A percentile compares a stretch with the other conserved stretches of the same genome.
phyloP scores from a whole-genome alignment of 2,113 vertebrate species.

The Peucedramus taeniatus region DNA sequence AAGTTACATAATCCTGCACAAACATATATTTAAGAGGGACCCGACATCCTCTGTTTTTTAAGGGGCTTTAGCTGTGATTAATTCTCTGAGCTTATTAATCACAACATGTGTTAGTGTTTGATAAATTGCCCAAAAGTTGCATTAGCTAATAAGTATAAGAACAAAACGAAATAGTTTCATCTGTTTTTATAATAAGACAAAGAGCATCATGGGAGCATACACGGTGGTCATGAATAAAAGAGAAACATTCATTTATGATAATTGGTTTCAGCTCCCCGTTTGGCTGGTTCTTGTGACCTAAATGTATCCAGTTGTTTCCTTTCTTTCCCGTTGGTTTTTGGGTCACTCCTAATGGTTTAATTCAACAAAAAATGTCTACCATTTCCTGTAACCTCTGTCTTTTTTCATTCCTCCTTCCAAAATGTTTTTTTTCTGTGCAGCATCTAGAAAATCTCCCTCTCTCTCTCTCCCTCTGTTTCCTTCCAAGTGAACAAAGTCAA shows the following conservation, averaged over 20 bases:
- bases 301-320: constrained; percentile 89
- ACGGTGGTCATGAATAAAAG: constrained; percentile 86
- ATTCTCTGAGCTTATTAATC: constrained; percentile 75
- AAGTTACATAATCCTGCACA: constrained; percentile 67
- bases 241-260: constrained; percentile 88
- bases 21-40: constrained; percentile 59
- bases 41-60: constrained; percentile 23
- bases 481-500: constrained; percentile 83
- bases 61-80: constrained; percentile 64
- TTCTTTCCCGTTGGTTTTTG: constrained; percentile 83
- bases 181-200: constrained; percentile 85
- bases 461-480: constrained; percentile 68
- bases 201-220: constrained; percentile 86
- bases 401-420: constrained; percentile 89
- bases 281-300: constrained; percentile 86
- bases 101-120: constrained; percentile 79
- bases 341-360: constrained; percentile 95
- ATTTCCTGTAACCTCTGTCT: constrained; percentile 96
- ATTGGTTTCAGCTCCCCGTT: constrained; percentile 88
- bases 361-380: constrained; percentile 94
- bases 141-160: constrained; percentile 82
- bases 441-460: constrained; percentile 69
- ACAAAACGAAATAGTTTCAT: constrained; percentile 83
- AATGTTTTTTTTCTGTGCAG: constrained; percentile 74
- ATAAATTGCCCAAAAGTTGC: constrained; percentile 82